phyloP scores from a whole-genome alignment of 2,888 invertebrate genomes.

The Biston stratarius region DNA sequence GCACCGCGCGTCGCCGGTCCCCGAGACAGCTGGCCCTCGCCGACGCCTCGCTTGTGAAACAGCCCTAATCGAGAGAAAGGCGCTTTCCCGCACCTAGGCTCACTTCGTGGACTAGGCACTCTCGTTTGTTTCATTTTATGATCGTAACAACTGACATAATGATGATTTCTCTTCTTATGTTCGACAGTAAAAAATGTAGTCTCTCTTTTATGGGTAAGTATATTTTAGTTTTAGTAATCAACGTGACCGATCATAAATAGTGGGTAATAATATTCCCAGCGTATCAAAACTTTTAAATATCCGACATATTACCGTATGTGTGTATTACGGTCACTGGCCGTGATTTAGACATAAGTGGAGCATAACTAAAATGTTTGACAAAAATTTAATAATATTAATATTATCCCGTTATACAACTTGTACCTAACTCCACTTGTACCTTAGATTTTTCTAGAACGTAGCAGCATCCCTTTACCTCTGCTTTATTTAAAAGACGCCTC shows the following conservation, averaged over 20 bases:
- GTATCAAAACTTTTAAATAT: conserved; percentile 2
- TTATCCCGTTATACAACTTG: neutral
- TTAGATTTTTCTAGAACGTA: conserved; percentile 3
- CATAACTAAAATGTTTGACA: conserved; percentile 25
- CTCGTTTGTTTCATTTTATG: conserved; percentile 55
- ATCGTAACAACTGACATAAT: conserved; percentile 38
- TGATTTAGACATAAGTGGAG: conserved; percentile 8
- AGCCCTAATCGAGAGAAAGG: conserved; percentile 73
- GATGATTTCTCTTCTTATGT: conserved; percentile 27
- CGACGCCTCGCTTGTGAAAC: conserved; percentile 16
- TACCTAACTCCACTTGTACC: neutral
- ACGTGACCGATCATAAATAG: neutral
- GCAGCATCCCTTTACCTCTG: neutral
- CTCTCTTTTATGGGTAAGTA: conserved; percentile 13
- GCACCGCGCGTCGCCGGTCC: conserved; percentile 1
- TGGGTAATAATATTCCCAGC: conserved; percentile 1
- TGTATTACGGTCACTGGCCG: conserved; percentile 15
- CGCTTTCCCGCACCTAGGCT: conserved; percentile 75
- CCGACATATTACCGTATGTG: neutral
- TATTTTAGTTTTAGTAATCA: neutral
- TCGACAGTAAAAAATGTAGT: conserved; percentile 13
- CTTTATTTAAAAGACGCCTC: conserved; percentile 3
- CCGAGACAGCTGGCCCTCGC: conserved; percentile 21
- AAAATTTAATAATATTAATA: conserved; percentile 5
- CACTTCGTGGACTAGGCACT: conserved; percentile 57